These are phyloP conservation scores for Vombatus ursinus DNA, from an alignment of 2,113 vertebrate genomes.

Conservation along the genomic window DNA sequence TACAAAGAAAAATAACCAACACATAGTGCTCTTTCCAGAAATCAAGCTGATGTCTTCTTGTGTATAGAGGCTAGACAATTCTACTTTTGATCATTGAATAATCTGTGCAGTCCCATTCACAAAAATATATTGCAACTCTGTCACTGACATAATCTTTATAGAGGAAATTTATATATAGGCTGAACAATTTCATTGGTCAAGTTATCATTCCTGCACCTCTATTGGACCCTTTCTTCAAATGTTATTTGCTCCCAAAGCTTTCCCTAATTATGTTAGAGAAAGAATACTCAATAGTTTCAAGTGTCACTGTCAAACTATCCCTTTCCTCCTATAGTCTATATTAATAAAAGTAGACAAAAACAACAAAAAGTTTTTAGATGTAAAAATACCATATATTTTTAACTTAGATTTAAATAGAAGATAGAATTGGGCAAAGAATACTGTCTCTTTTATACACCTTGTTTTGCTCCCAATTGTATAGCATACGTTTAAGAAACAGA, in stretches of 20 bases:
- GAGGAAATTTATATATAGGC: background rate
- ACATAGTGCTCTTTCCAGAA: background rate
- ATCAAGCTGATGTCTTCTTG: background rate
- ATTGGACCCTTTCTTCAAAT: background rate
- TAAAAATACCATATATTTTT: background rate
- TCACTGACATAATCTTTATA: background rate
- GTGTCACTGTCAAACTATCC: background rate
- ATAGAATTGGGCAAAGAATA: background rate
- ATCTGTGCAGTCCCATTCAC: background rate
- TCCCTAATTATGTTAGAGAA: constrained; percentile 18
- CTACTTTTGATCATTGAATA: background rate
- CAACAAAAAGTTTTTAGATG: constrained; percentile 12
- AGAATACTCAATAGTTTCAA: background rate
- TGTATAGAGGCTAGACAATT: background rate
- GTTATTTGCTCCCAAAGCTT: background rate
- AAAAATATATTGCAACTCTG: background rate
- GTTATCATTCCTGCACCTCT: background rate
- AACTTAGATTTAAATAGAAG: background rate
- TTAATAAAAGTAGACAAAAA: constrained; percentile 44
- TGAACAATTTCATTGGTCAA: background rate
- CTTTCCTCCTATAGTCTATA: background rate
- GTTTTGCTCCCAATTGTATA: constrained; percentile 47
- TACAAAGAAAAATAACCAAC: background rate
- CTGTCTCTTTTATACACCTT: constrained; percentile 28
- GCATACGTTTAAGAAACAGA: constrained; percentile 61